Conservation (phyloP, 2,113 vertebrate genomes). For the Catagonus wagneri region DNA sequence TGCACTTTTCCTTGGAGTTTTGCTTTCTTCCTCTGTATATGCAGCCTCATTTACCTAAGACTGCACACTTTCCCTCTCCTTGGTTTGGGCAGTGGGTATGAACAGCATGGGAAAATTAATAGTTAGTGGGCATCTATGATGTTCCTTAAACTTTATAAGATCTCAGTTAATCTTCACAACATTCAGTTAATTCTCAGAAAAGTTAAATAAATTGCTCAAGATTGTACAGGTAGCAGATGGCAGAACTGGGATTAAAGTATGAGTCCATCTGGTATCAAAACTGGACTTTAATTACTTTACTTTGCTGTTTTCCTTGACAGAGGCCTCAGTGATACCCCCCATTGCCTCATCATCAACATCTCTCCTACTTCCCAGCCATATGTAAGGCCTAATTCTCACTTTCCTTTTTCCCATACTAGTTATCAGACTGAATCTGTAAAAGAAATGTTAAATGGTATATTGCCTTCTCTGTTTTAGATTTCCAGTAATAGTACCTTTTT, state of each 20-base stretch:
- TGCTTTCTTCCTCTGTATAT: neutral
- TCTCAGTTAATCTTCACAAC: slow-evolving; percentile 30
- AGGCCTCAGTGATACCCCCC: neutral
- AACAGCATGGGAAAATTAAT: neutral
- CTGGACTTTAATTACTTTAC: slow-evolving; percentile 52
- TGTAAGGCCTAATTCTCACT: neutral
- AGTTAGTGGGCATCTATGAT: neutral
- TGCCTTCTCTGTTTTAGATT: slow-evolving; percentile 8
- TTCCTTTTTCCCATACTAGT: neutral
- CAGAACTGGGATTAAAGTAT: slow-evolving; percentile 58
- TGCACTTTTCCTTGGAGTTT: neutral
- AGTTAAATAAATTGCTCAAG: slow-evolving; percentile 60
- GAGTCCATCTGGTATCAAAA: slow-evolving; percentile 43
- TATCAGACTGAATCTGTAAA: neutral
- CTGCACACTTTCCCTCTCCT: neutral
- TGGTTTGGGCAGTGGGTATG: neutral
- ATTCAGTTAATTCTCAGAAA: slow-evolving; percentile 60
- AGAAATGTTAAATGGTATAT: neutral
- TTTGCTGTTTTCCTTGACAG: neutral
- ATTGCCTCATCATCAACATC: neutral
- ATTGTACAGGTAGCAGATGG: slow-evolving; percentile 54
- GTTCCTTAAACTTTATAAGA: slow-evolving; percentile 31
- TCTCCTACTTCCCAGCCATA: neutral
- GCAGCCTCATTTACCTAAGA: neutral
- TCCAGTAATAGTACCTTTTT: neutral